Conservation (phyloP, 2,888 invertebrate species). For the Meloe dianella region DNA sequence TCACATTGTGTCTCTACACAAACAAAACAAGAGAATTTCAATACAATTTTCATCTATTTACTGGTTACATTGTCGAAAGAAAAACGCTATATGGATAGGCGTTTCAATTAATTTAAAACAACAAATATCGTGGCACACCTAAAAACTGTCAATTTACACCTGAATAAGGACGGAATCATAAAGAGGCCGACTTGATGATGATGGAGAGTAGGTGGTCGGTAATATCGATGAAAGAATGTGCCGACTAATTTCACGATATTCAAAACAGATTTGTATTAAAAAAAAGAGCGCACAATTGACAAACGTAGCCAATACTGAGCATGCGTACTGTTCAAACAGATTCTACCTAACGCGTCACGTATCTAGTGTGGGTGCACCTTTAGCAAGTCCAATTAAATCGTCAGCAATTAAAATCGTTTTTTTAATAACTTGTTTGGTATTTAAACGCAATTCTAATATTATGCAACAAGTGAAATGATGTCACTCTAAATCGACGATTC, state of each 20-base stretch:
- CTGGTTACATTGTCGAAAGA: background rate
- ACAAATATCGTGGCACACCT: background rate
- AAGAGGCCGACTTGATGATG: background rate
- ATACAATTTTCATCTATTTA: slow-evolving; percentile 1
- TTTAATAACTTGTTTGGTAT: background rate
- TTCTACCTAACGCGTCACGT: background rate
- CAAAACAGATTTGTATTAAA: too few relatives aligned
- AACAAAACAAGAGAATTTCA: background rate
- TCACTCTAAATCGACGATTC: background rate
- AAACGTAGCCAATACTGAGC: too few relatives aligned
- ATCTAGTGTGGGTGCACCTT: background rate
- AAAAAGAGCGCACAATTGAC: too few relatives aligned
- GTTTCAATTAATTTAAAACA: background rate
- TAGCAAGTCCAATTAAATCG: background rate
- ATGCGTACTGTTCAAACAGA: too few relatives aligned
- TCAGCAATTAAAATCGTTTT: background rate
- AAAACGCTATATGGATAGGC: too few relatives aligned
- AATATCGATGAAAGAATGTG: background rate
- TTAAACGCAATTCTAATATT: background rate
- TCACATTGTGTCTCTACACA: background rate
- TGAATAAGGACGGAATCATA: background rate
- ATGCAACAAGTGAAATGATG: background rate
- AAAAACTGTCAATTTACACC: background rate
- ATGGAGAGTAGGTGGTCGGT: background rate
- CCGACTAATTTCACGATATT: background rate